Base-by-base conservation (phyloP, 1,140 invertebrate genomes). In the Nomia melanderi region DNA sequence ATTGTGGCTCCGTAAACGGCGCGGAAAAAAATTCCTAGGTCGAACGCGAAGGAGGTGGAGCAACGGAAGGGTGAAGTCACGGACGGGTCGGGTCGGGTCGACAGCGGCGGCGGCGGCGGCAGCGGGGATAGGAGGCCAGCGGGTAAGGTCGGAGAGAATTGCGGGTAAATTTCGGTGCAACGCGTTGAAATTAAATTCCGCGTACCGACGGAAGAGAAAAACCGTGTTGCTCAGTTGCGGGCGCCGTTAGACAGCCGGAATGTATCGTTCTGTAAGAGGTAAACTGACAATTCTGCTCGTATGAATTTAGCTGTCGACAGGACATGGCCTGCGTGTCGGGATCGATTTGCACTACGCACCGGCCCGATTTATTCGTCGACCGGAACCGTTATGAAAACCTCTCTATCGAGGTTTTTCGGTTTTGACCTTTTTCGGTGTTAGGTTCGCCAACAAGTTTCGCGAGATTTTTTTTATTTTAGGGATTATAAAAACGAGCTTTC, bases 151-250 rank as follows among this genome's bases (percentile, higher is more conserved):
- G 14, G 36, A 27, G 31, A 31, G 66, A 82, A 82, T 82, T 82
- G 79, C 70, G 53, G 64, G 77, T 82, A 83, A 82, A 83, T 83
- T 82, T 83, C 50, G 70, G 39, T 53, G 64, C 64, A 73, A 29
- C 31, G 67, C 62, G 74, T n/a, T 23, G 47, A 59, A 83, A 83
- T 83, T 83, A 83, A 83, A 83, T 83, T 82, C 75, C 81, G 60
- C 67, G 60, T 29, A 25, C 31, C 31, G 56, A 33, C 50, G 27
- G 57, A 27, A 50, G 44, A 33, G 41, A 12, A 60, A 63, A 77
- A 56, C 60, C 31, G 25, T 33, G 71, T 54, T 62, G 57, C 41
- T 29, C 41, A 33, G 41, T 70, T 77, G 60, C 17, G 20, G 44
- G n/a, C 29, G 41, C 59, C 70, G 77, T 74, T 73, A 60, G 67